A percentile compares a stretch with the other conserved stretches of the same genome.
Conservation (phyloP, 2,797 vertebrate species). For the Rhinogobio ventralis region DNA sequence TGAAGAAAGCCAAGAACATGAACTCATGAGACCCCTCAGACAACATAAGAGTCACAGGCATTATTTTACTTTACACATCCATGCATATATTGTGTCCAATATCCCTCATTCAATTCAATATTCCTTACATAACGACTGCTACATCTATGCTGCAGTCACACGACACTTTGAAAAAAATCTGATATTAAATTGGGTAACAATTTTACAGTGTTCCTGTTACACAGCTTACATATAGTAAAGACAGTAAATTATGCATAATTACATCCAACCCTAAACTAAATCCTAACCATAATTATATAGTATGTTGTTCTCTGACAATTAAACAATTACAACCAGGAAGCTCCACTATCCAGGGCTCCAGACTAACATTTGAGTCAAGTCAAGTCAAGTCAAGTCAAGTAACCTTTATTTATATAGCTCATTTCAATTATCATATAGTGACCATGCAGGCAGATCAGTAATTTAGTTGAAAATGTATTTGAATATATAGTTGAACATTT, state of each 20-base stretch:
- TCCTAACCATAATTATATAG: neutral
- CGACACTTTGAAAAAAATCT: too few species aligned
- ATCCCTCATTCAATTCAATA: neutral
- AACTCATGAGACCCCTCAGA: neutral
- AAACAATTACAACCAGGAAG: too few species aligned
- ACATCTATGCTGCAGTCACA: neutral
- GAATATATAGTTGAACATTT: too few species aligned
- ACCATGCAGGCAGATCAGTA: too few species aligned
- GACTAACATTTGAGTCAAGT: too few species aligned
- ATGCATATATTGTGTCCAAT: neutral
- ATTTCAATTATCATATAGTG: too few species aligned
- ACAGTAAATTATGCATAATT: neutral
- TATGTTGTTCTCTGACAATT: neutral
- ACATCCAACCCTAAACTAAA: neutral
- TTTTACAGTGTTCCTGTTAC: neutral
- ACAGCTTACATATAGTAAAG: neutral
- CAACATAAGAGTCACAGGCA: neutral
- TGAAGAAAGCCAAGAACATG: conserved; percentile 2
- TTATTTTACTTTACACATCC: neutral
- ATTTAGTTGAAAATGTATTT: too few species aligned
- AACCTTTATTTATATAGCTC: too few species aligned
- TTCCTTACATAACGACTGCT: neutral
- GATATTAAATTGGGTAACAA: neutral
- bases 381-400: too few species aligned
- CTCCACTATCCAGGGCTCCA: too few species aligned